A percentile compares a stretch with the other conserved stretches of the same genome.
phyloP scores from a whole-genome alignment of 2,888 invertebrate genomes.

The Heteropelma amictum region DNA sequence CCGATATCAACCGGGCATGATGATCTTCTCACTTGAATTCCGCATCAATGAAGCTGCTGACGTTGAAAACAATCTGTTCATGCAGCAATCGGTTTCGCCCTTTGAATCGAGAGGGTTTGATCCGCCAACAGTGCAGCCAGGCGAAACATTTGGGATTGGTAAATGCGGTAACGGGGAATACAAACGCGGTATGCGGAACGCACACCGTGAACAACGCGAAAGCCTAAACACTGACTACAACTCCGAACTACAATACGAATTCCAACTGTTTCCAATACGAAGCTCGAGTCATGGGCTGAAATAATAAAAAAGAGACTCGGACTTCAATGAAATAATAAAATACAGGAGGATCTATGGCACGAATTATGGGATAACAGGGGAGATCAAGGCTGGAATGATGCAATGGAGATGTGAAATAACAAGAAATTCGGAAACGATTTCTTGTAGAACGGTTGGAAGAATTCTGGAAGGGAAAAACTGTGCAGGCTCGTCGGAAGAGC shows the following conservation, averaged over 20 bases:
- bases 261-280: conserved; percentile 27
- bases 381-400: conserved; percentile 23
- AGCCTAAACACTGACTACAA: conserved; percentile 33
- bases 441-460: conserved; percentile 7
- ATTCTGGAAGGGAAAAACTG: background rate
- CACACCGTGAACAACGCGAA: background rate
- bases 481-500: background rate
- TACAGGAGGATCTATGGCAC: conserved; percentile 32
- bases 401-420: conserved; percentile 39
- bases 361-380: conserved; percentile 47
- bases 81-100: background rate
- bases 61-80: background rate
- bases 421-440: conserved; percentile 53
- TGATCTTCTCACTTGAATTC: conserved; percentile 30
- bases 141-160: background rate
- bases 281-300: conserved; percentile 33
- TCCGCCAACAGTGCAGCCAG: conserved; percentile 5
- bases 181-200: background rate
- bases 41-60: conserved; percentile 8
- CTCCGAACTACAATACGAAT: conserved; percentile 18
- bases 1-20: conserved; percentile 26
- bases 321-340: background rate
- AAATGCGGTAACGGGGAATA: conserved; percentile 7
- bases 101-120: conserved; percentile 14
- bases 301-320: conserved; percentile 4